phyloP scores from a whole-genome alignment of 2,797 vertebrate species.

The Siniperca obscura region DNA sequence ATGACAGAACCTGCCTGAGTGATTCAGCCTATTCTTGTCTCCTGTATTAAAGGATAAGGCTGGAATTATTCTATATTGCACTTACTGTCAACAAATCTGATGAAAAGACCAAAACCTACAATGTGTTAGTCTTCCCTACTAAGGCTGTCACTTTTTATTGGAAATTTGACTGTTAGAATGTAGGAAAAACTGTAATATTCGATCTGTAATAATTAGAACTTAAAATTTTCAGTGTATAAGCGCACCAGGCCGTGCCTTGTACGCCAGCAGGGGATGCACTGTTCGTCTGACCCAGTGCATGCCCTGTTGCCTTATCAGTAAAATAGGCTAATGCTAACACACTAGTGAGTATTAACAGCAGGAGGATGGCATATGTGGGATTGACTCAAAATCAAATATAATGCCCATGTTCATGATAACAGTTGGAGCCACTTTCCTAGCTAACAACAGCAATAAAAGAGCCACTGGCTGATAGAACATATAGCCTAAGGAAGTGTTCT shows the following conservation, averaged over 20 bases:
- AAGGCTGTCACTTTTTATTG: not conserved
- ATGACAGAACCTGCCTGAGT: slow-evolving; percentile 43
- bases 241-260: too few species aligned
- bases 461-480: not conserved
- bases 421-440: not conserved
- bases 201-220: not conserved
- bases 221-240: not conserved
- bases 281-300: not conserved
- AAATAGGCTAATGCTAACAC: not conserved
- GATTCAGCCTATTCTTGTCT: slow-evolving; percentile 46
- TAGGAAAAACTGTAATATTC: not conserved
- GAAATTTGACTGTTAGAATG: not conserved
- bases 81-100: not conserved
- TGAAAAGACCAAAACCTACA: slow-evolving; percentile 16
- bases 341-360: slow-evolving; percentile 11
- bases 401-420: not conserved
- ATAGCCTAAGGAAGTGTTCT: not conserved
- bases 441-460: not conserved
- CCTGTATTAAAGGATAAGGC: slow-evolving; percentile 22
- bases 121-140: not conserved
- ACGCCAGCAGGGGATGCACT: not conserved
- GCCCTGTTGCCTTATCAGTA: not conserved
- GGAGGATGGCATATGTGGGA: slow-evolving; percentile 1
- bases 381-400: slow-evolving; percentile 11
- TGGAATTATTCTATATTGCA: slow-evolving; percentile 7